A percentile compares a stretch with the other conserved stretches of the same genome.
Evolutionary conservation across 2,888 invertebrate genomes (phyloP).

Genomic region (Dasysyrphus tricinctus): DNA sequence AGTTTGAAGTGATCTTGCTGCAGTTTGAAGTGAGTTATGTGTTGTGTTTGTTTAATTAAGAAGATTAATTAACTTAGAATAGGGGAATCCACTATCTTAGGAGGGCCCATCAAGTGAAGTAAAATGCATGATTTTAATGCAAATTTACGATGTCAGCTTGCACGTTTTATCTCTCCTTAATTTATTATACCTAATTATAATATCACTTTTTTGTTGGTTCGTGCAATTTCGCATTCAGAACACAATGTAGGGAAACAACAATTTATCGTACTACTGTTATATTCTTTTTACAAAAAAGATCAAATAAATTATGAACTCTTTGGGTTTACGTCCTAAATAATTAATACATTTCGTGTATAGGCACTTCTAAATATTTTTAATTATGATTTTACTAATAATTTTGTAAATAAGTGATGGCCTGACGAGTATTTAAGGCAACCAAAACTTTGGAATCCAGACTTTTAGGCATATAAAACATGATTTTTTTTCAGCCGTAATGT

Average conservation of each 20-base stretch:
- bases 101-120: conserved; percentile 14
- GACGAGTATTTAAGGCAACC: too few species aligned
- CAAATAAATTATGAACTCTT: background rate
- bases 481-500: too few species aligned
- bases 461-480: too few species aligned
- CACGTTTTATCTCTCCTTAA: conserved; percentile 11
- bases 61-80: background rate
- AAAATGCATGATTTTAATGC: background rate
- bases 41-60: conserved; percentile 4
- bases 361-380: too few species aligned
- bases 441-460: too few species aligned
- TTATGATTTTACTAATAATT: too few species aligned
- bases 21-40: conserved; percentile 14
- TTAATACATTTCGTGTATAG: too few species aligned
- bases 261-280: background rate
- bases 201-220: background rate
- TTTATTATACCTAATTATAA: background rate
- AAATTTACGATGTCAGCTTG: background rate
- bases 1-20: background rate
- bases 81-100: background rate
- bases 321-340: background rate
- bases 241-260: background rate
- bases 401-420: too few species aligned
- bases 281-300: background rate
- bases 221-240: background rate